phyloP scores from a whole-genome alignment of 1,140 invertebrate species.

The Colletes gigas region DNA sequence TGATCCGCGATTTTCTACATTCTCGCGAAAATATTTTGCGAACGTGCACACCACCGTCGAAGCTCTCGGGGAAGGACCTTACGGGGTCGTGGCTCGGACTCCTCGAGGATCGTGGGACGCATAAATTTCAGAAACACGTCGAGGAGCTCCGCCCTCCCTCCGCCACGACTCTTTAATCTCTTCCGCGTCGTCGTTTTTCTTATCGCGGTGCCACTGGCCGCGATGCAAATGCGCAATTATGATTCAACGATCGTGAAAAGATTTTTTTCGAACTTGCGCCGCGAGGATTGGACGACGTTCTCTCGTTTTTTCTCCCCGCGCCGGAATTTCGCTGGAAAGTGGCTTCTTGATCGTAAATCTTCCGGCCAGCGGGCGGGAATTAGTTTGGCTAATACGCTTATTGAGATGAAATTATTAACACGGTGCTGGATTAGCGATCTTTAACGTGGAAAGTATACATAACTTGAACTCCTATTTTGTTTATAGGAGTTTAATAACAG shows the following conservation, averaged over 20 bases:
- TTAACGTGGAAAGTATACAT: no score
- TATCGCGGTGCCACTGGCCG: neutral
- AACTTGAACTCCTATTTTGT: no score
- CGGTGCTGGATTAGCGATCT: no score
- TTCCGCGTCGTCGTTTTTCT: neutral
- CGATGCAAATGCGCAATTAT: conserved; percentile 42
- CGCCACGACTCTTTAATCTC: conserved; percentile 40
- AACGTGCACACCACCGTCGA: conserved; percentile 3
- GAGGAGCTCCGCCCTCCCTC: neutral
- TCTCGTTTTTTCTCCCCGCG: neutral
- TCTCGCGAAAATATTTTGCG: conserved; percentile 45
- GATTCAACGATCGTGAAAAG: conserved; percentile 32
- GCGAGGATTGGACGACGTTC: neutral
- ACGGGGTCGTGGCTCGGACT: neutral
- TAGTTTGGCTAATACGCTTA: no score
- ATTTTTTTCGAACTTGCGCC: conserved; percentile 7
- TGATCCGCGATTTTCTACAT: neutral
- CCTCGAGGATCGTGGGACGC: conserved; percentile 29
- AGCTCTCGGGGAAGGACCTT: neutral
- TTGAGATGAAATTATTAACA: no score
- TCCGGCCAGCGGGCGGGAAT: neutral
- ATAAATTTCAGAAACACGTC: conserved; percentile 42
- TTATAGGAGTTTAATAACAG: no score
- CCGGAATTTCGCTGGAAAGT: neutral
- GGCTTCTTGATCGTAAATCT: neutral